A percentile compares a stretch with the other conserved stretches of the same genome.
Conservation (phyloP, 1,140 invertebrate species). For the Drosophila navojoa region DNA sequence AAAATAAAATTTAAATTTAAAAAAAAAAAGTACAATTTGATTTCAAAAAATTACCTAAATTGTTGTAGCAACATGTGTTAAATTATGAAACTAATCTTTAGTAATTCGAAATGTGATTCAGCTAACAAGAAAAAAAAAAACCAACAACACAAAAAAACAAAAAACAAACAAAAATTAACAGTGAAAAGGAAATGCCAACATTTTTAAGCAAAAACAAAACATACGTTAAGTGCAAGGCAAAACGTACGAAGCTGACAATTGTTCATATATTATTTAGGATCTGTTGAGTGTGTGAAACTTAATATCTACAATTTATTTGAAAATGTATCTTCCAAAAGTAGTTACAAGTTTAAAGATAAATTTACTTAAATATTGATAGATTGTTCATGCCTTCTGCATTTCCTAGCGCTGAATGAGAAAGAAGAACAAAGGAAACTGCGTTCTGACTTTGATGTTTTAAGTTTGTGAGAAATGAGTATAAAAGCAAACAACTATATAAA, state of each 20-base stretch:
- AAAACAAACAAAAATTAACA: slow-evolving; percentile 24
- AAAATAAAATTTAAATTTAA: slow-evolving; percentile 72
- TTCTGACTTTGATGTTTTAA: slow-evolving; percentile 27
- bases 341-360: slow-evolving; percentile 40
- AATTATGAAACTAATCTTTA: slow-evolving; percentile 77
- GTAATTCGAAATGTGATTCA: slow-evolving; percentile 80
- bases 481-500: slow-evolving; percentile 28
- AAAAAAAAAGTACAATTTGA: slow-evolving; percentile 70
- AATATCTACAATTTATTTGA: slow-evolving; percentile 45
- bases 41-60: slow-evolving; percentile 75
- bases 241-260: slow-evolving; percentile 33
- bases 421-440: slow-evolving; percentile 12
- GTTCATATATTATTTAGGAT: slow-evolving; percentile 24
- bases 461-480: slow-evolving; percentile 33
- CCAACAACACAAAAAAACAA: slow-evolving; percentile 34
- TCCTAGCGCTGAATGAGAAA: slow-evolving; percentile 32
- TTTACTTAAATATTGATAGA: slow-evolving; percentile 48
- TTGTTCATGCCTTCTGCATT: slow-evolving; percentile 58
- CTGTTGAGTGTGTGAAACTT: slow-evolving; percentile 26
- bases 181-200: slow-evolving; percentile 40
- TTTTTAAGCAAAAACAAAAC: slow-evolving; percentile 31
- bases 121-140: slow-evolving; percentile 40
- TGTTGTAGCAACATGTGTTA: slow-evolving; percentile 78
- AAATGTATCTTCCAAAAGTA: slow-evolving; percentile 67
- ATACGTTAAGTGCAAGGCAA: slow-evolving; percentile 25